These are phyloP conservation scores for Prolemur simus DNA, from an alignment of 2,113 vertebrate species.

Conservation along the genomic window DNA sequence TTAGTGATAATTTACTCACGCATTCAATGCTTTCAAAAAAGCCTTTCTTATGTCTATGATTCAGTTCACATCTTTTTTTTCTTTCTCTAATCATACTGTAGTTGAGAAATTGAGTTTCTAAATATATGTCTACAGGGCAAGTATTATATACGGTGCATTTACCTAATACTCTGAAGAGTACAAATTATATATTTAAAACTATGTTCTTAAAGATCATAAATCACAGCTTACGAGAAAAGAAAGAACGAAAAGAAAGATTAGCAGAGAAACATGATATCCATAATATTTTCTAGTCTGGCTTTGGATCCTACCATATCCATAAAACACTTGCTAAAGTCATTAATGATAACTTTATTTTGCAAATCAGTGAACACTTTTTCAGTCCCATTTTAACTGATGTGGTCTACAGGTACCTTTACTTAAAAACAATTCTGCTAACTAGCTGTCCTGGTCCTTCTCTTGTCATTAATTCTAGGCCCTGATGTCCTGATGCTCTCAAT, in stretches of 20 bases:
- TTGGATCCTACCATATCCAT: neutral
- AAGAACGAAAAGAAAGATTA: neutral
- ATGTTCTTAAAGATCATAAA: neutral
- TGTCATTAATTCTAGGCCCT: neutral
- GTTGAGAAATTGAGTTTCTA: slow-evolving; percentile 1
- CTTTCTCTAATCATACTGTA: neutral
- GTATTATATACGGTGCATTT: neutral
- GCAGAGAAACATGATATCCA: neutral
- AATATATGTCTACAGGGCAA: neutral
- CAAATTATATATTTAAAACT: neutral
- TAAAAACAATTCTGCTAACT: neutral
- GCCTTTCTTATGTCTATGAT: neutral
- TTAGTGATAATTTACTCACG: neutral
- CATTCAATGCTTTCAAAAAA: neutral
- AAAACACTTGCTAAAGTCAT: neutral
- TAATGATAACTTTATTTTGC: neutral
- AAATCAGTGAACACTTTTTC: neutral
- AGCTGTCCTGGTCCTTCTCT: neutral
- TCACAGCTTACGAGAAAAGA: neutral
- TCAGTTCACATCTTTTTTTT: neutral
- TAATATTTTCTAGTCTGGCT: neutral
- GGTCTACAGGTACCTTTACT: neutral
- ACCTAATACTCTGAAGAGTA: neutral
- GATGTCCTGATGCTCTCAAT: neutral
- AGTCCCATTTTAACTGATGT: neutral